Evolutionary conservation across 2,888 invertebrate genomes (phyloP), one percentile per base, ranked within the genome.

Genomic region (Antheraea yamamai): DNA sequence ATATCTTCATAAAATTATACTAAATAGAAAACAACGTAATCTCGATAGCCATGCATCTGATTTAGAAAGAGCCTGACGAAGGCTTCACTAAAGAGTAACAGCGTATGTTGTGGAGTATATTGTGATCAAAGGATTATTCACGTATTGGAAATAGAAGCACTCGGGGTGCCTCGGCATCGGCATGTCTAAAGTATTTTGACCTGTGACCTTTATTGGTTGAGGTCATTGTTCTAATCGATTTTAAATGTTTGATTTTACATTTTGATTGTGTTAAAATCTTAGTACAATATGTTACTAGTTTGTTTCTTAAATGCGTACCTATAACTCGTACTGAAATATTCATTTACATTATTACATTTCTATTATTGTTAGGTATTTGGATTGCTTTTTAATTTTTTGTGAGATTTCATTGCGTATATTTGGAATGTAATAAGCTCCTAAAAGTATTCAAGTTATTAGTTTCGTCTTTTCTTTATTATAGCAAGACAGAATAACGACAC

Each of bases 111-210:
- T 81, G 75, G 26, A 76, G 74, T 30, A 35, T 51, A 74, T 73
- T 76, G 75, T 77, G 78, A 79, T 81, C 77, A 80, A 78, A 82
- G 79, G 81, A 82, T 84, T 84, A 85, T 82, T 81, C 78, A 78
- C 79, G 79, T 81, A 84, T 83, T 83, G 84, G 79, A 83, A 82
- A 83, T 78, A 75, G 76, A 80, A 68, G 39, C 71, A 30, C n/a
- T 68, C 74, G 74, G 35, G 51, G 52, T 64, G 35, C 58, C 58
- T 74, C 64, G 64, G 30, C 73, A 72, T 75, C 72, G 81, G 70
- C 81, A 81, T 81, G 77, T 74, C 74, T 71, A 72, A 78, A 78
- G 83, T 80, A 73, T 80, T 78, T 79, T 81, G 82, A 82, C 79
- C 85, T 79, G 35, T 78, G 81, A 79, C 81, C 84, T 83, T 82